phyloP scores from a whole-genome alignment of 2,888 invertebrate genomes.

The Oscheius myriophilus region DNA sequence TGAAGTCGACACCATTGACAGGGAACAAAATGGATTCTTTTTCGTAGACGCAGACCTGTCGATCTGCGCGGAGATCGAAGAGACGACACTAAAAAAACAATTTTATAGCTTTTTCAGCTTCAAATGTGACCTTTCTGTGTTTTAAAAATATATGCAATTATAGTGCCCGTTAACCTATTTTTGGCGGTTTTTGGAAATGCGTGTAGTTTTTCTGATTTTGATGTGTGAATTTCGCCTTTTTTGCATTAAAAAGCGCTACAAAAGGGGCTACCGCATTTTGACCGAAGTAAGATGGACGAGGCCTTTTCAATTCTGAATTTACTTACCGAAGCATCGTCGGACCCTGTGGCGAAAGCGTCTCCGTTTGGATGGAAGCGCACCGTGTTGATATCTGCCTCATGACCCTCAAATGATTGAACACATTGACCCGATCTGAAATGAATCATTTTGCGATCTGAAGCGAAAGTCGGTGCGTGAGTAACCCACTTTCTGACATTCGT shows the following conservation, averaged over 20 bases:
- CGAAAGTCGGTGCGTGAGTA: too few relatives aligned
- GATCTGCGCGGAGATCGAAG: slow-evolving; percentile 95
- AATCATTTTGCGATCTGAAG: too few relatives aligned
- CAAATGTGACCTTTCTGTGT: background rate
- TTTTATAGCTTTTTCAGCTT: background rate
- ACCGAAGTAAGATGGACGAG: too few relatives aligned
- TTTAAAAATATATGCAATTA: background rate
- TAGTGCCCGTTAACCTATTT: background rate
- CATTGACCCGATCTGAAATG: slow-evolving; percentile 85
- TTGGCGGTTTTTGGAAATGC: background rate
- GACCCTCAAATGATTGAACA: slow-evolving; percentile 97
- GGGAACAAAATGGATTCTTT: slow-evolving; percentile 98
- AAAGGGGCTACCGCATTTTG: too few relatives aligned
- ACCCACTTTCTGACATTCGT: too few relatives aligned
- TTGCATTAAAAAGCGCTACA: too few relatives aligned
- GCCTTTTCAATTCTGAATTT: too few relatives aligned
- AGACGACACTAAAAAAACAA: slow-evolving; percentile 81
- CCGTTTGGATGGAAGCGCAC: slow-evolving; percentile 98
- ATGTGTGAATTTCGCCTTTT: background rate
- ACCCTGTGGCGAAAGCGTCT: slow-evolving; percentile 96
- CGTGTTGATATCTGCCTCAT: slow-evolving; percentile 96
- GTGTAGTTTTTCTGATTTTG: background rate
- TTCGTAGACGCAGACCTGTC: slow-evolving; percentile 92
- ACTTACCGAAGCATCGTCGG: slow-evolving; percentile 93
- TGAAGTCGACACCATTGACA: slow-evolving; percentile 96